These are phyloP conservation scores for Xiphophorus hellerii DNA, from an alignment of 2,113 vertebrate species.

Conservation along the genomic window DNA sequence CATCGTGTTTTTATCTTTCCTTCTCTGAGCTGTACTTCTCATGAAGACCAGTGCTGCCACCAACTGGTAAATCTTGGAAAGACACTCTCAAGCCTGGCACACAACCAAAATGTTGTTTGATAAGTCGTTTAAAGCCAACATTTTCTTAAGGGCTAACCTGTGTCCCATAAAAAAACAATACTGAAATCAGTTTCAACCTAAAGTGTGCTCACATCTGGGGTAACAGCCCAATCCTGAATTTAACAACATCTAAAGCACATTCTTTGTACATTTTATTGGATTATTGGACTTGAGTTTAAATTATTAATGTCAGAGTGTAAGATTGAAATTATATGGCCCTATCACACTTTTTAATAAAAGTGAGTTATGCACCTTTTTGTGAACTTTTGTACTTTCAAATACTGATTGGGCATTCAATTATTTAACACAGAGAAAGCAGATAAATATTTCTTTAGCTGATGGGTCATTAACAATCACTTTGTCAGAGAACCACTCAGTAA, in stretches of 20 bases:
- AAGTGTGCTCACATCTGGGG: conserved; percentile 11
- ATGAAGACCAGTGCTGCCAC: conserved; percentile 62
- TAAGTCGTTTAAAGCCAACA: conserved; percentile 19
- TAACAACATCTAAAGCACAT: conserved; percentile 13
- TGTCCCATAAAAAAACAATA: conserved; percentile 33
- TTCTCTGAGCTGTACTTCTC: background rate
- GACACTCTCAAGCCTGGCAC: conserved; percentile 17
- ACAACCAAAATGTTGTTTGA: conserved; percentile 8
- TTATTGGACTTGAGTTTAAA: conserved; percentile 55
- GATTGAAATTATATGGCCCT: conserved; percentile 47
- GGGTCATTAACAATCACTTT: conserved; percentile 29
- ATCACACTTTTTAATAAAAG: conserved; percentile 56
- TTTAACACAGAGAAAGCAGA: conserved; percentile 31
- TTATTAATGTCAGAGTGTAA: conserved; percentile 49
- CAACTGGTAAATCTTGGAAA: conserved; percentile 51
- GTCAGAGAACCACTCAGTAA: conserved; percentile 19
- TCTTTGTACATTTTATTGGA: conserved; percentile 48
- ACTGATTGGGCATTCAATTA: conserved; percentile 48
- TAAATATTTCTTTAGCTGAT: conserved; percentile 28
- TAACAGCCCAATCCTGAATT: conserved; percentile 29
- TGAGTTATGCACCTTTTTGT: conserved; percentile 43
- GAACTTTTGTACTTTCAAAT: conserved; percentile 41
- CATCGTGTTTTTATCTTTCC: background rate
- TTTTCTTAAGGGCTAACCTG: conserved; percentile 31
- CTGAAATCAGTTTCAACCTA: conserved; percentile 25